phyloP scores from a whole-genome alignment of 2,888 invertebrate genomes.

The Platycheirus rosarum region DNA sequence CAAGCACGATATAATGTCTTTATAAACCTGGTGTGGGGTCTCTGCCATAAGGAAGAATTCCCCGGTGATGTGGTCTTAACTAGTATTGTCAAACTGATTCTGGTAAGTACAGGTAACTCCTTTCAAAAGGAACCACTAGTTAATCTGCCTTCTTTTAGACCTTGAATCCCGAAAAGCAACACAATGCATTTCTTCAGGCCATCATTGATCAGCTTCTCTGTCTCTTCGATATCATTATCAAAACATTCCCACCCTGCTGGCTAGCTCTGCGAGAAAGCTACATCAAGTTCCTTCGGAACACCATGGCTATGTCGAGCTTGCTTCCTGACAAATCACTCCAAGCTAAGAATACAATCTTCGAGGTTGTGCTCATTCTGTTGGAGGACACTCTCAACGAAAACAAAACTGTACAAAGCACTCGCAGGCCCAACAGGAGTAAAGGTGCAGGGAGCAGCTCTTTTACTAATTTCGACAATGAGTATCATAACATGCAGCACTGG shows the following conservation, averaged over 20 bases:
- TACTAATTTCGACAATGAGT: constrained; percentile 61
- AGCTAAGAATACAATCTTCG: constrained; percentile 75
- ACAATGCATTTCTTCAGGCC: constrained; percentile 65
- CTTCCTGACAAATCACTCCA: constrained; percentile 65
- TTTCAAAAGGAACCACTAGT: background rate
- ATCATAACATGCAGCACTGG: constrained; percentile 79
- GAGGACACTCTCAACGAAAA: constrained; percentile 76
- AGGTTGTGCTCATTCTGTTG: constrained; percentile 76
- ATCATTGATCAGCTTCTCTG: constrained; percentile 76
- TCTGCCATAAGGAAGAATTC: constrained; percentile 79
- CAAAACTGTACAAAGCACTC: background rate
- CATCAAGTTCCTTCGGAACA: constrained; percentile 76
- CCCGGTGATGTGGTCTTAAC: constrained; percentile 79
- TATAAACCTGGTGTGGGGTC: constrained; percentile 77
- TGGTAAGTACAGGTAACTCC: constrained; percentile 78
- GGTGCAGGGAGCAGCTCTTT: background rate
- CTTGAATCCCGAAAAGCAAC: constrained; percentile 72
- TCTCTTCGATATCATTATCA: constrained; percentile 78
- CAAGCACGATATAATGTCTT: constrained; percentile 79
- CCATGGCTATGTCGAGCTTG: constrained; percentile 75
- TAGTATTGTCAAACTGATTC: constrained; percentile 79
- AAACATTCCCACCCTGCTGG: constrained; percentile 81
- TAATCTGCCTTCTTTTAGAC: constrained; percentile 69
- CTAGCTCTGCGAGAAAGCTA: constrained; percentile 78
- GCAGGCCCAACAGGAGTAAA: background rate